A percentile compares a stretch with the other conserved stretches of the same genome.
Conservation (phyloP, 2,797 vertebrate species). For the Galaxias olidus region DNA sequence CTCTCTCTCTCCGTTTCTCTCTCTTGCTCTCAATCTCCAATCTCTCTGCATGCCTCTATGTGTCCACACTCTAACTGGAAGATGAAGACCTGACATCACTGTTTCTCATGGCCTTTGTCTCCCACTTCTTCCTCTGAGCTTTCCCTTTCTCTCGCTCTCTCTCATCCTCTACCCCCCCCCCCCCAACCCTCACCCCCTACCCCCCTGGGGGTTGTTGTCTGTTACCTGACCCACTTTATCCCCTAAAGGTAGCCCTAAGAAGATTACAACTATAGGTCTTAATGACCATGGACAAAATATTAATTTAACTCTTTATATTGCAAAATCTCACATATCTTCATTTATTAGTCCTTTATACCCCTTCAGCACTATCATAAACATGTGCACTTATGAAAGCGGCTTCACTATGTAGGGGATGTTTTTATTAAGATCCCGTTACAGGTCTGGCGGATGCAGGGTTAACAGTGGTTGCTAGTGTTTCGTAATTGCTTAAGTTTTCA, state of each 20-base stretch:
- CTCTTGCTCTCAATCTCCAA: constrained; percentile 33
- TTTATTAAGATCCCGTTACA: constrained; percentile 33
- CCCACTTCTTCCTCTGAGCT: constrained; percentile 34
- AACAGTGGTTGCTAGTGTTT: constrained; percentile 46
- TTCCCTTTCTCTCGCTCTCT: constrained; percentile 35
- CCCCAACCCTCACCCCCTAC: too few species aligned
- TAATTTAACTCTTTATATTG: too few species aligned
- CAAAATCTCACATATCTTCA: neutral
- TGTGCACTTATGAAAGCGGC: too few species aligned
- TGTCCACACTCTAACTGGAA: neutral
- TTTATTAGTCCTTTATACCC: too few species aligned
- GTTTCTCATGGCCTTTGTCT: constrained; percentile 71
- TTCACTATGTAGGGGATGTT: neutral
- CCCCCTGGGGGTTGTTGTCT: too few species aligned
- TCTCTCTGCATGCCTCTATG: neutral
- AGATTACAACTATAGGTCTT: too few species aligned
- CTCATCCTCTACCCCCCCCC: too few species aligned
- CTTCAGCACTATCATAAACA: neutral
- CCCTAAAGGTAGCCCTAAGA: too few species aligned
- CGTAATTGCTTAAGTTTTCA: constrained; percentile 22
- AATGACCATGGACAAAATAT: too few species aligned
- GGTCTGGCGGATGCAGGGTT: constrained; percentile 24
- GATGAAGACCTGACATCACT: constrained; percentile 43
- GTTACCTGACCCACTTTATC: constrained; percentile 42
- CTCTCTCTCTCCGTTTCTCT: neutral